These are phyloP conservation scores for Trichogramma dendrolimi DNA, from an alignment of 2,888 invertebrate species.

Conservation along the genomic window DNA sequence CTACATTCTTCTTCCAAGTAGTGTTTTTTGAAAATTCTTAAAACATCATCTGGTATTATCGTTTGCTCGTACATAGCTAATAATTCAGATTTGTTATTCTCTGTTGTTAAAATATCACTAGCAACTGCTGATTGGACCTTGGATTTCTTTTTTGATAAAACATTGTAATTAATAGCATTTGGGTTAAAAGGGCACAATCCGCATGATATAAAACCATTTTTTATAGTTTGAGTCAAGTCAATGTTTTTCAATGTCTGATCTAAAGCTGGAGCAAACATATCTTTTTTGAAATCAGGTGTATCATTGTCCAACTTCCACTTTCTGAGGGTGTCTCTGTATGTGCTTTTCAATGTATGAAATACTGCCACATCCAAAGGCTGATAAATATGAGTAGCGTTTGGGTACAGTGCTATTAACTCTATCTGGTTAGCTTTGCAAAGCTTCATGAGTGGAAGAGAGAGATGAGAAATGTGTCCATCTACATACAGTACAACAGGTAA, in stretches of 20 bases:
- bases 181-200: slow-evolving; percentile 3
- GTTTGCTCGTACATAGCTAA: no score
- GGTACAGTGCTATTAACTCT: neutral
- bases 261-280: slow-evolving; percentile 2
- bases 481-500: slow-evolving; percentile 33
- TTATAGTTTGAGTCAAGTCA: neutral
- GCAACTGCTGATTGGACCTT: neutral
- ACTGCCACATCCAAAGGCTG: slow-evolving; percentile 9
- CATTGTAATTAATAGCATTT: slow-evolving; percentile 1
- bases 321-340: neutral
- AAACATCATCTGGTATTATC: no score
- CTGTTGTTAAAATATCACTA: neutral
- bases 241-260: neutral
- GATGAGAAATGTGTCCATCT: slow-evolving; percentile 35
- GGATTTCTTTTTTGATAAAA: neutral
- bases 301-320: slow-evolving; percentile 4
- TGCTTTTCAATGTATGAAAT: slow-evolving; percentile 4
- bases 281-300: slow-evolving; percentile 1
- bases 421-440: slow-evolving; percentile 28
- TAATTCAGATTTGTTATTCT: neutral
- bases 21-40: no score
- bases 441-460: slow-evolving; percentile 31
- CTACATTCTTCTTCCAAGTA: no score
- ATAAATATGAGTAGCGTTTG: slow-evolving; percentile 7
- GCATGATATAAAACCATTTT: slow-evolving; percentile 9